These are phyloP conservation scores for Pachycephus smyrnensis DNA, from an alignment of 2,888 invertebrate genomes.

Conservation along the genomic window DNA sequence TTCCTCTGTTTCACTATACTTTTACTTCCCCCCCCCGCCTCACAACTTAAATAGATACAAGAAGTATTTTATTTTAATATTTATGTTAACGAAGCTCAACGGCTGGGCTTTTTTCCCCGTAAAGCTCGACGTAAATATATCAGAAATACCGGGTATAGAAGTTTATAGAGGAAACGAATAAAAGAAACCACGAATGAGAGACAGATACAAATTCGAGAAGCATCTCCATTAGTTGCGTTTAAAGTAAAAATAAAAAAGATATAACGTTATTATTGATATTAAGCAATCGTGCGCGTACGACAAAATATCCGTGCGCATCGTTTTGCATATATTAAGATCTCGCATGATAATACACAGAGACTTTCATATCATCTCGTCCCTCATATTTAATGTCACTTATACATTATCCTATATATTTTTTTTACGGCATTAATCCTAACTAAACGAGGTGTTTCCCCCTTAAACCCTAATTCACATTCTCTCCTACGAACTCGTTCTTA, in stretches of 20 bases:
- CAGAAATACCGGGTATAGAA: background rate
- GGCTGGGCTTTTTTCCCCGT: background rate
- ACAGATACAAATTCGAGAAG: background rate
- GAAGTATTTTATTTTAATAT: background rate
- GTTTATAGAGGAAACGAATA: background rate
- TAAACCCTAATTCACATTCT: background rate
- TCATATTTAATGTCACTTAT: background rate
- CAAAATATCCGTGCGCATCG: background rate
- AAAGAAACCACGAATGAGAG: slow-evolving; percentile 1
- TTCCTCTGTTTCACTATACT: background rate
- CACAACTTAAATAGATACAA: background rate
- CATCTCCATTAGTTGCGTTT: background rate
- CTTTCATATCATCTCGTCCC: background rate
- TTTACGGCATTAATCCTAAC: background rate
- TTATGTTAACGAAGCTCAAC: background rate
- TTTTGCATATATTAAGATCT: background rate
- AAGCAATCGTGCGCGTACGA: background rate
- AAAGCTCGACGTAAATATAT: slow-evolving; percentile 1
- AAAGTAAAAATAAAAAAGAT: background rate
- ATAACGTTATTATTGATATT: background rate
- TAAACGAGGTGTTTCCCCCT: background rate
- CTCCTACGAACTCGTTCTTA: background rate
- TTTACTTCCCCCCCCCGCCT: background rate
- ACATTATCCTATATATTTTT: background rate
- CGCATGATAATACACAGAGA: background rate